A percentile compares a stretch with the other conserved stretches of the same genome.
These are phyloP conservation scores for Hyles vespertilio DNA, from an alignment of 1,140 invertebrate genomes.

Conservation along the genomic window DNA sequence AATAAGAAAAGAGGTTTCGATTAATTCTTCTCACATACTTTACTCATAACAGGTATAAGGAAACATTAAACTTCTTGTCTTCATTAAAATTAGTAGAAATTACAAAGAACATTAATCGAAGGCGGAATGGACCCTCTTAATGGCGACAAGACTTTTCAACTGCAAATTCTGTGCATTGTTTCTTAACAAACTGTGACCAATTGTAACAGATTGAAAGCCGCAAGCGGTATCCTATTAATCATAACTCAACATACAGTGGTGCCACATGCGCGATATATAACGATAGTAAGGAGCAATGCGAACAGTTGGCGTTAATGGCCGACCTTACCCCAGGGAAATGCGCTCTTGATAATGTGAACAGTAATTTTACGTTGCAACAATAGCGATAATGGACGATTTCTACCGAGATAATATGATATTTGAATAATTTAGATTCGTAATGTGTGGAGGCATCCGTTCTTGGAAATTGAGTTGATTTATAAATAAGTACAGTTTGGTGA, in stretches of 20 bases:
- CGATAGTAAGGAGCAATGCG: constrained; percentile 26
- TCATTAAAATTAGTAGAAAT: no score
- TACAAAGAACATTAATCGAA: no score
- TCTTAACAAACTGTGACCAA: constrained; percentile 14
- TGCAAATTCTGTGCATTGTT: background rate
- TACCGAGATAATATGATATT: constrained; percentile 20
- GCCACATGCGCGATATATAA: constrained; percentile 25
- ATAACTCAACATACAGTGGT: constrained; percentile 23
- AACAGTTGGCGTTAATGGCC: constrained; percentile 32
- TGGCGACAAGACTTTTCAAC: no score
- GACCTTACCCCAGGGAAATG: constrained; percentile 35
- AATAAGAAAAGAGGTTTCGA: no score
- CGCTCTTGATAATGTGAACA: constrained; percentile 36
- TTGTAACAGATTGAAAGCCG: constrained; percentile 19
- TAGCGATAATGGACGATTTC: constrained; percentile 22
- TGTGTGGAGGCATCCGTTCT: constrained; percentile 10
- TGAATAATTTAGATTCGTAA: constrained; percentile 16
- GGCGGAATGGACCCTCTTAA: no score
- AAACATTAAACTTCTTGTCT: no score
- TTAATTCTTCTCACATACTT: no score
- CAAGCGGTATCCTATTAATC: constrained; percentile 25
- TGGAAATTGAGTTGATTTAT: no score
- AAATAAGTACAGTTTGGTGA: no score
- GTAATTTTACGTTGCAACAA: constrained; percentile 42
- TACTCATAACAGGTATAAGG: no score